phyloP scores from a whole-genome alignment of 2,797 vertebrate genomes.

The Manis javanica region DNA sequence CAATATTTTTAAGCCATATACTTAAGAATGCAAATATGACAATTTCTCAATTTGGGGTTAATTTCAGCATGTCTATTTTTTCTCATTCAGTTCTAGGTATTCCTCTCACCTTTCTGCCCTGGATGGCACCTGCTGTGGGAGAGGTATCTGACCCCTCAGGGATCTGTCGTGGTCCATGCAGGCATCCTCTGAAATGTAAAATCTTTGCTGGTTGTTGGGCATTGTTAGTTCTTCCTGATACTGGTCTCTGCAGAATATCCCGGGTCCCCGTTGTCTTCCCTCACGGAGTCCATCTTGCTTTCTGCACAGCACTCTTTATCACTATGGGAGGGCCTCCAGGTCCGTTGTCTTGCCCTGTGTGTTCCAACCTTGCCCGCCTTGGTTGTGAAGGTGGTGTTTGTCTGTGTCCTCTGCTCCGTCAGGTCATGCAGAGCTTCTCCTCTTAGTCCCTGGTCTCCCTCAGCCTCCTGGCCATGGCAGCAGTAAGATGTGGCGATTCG shows the following conservation, averaged over 20 bases:
- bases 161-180: background rate
- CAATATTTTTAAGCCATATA: slow-evolving; percentile 31
- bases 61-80: background rate
- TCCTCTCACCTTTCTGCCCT: background rate
- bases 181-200: background rate
- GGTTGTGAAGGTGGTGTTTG: background rate
- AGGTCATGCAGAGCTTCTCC: background rate
- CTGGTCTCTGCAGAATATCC: background rate
- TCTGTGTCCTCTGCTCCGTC: background rate
- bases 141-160: background rate
- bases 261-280: background rate
- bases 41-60: background rate
- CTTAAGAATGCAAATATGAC: background rate
- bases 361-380: background rate
- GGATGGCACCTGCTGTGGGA: background rate
- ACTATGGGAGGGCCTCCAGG: background rate
- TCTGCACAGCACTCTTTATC: background rate
- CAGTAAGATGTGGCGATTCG: background rate
- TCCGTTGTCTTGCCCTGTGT: background rate
- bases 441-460: background rate
- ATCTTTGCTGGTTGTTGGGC: background rate
- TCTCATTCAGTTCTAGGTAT: background rate
- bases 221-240: background rate
- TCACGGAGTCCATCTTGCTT: background rate
- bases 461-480: background rate